These are phyloP conservation scores for Phymatocera aterrima DNA, from an alignment of 2,888 invertebrate species.

Conservation along the genomic window DNA sequence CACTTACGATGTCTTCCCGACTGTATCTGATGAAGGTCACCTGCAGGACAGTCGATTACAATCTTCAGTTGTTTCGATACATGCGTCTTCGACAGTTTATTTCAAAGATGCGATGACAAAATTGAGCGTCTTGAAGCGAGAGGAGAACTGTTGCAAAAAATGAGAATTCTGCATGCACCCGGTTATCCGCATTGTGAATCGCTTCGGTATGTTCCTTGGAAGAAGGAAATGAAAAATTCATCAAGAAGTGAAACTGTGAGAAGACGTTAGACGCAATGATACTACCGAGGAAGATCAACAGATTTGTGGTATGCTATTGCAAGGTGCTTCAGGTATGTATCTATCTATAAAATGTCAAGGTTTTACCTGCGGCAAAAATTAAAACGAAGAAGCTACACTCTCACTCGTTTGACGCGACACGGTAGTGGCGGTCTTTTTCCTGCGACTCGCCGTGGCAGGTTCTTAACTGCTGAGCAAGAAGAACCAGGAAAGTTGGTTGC, in stretches of 20 bases:
- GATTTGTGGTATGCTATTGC: constrained; percentile 13
- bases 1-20: too few species aligned
- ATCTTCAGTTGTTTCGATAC: too few species aligned
- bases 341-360: constrained; percentile 42
- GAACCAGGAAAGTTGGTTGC: not conserved
- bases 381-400: constrained; percentile 35
- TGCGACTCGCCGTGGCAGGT: not conserved
- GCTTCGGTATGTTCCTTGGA: not conserved
- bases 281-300: not conserved
- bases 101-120: too few species aligned
- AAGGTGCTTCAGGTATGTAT: not conserved
- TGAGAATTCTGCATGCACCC: not conserved
- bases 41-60: too few species aligned
- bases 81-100: too few species aligned
- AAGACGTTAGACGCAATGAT: not conserved
- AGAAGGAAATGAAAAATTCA: constrained; percentile 5
- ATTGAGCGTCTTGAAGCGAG: too few species aligned
- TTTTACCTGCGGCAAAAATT: constrained; percentile 8
- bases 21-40: too few species aligned
- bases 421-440: not conserved
- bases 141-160: not conserved
- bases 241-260: not conserved
- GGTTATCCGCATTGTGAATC: not conserved
- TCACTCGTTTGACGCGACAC: constrained; percentile 4
- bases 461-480: not conserved